Conservation (phyloP, 2,888 invertebrate species). For the Hylaea fasciaria region DNA sequence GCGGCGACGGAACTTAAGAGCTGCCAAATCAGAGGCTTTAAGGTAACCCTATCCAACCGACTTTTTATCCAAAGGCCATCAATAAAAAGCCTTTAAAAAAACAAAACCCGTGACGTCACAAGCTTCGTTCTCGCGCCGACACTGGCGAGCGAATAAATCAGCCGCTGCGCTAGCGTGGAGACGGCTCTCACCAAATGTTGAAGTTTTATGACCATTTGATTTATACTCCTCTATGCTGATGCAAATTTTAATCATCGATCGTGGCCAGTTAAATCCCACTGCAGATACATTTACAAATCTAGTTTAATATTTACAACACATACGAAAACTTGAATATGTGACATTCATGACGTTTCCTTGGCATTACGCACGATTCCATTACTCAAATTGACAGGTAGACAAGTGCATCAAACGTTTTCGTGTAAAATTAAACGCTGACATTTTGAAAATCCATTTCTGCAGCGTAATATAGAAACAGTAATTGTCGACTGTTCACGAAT, state of each 20-base stretch:
- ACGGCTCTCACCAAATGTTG: conserved; percentile 73
- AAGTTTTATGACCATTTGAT: conserved; percentile 66
- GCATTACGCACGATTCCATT: conserved; percentile 14
- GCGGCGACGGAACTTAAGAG: conserved; percentile 22
- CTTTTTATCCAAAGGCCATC: conserved; percentile 81
- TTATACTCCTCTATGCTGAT: conserved; percentile 54
- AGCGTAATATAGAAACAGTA: conserved; percentile 31
- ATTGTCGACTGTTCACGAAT: conserved; percentile 43
- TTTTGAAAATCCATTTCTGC: conserved; percentile 39
- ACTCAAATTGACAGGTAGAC: conserved; percentile 21
- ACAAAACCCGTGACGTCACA: conserved; percentile 80
- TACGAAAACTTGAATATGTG: neutral
- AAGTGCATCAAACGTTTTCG: conserved; percentile 22
- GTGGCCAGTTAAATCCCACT: conserved; percentile 3
- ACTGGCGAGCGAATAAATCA: conserved; percentile 79
- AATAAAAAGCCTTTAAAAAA: conserved; percentile 75
- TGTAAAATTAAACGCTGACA: conserved; percentile 22
- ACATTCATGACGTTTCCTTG: conserved; percentile 1
- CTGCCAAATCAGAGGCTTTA: conserved; percentile 23
- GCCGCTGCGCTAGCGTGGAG: conserved; percentile 73
- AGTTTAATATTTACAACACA: conserved; percentile 1
- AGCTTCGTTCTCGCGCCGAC: conserved; percentile 81
- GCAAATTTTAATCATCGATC: neutral
- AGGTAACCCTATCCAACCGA: conserved; percentile 65
- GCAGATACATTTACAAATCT: conserved; percentile 2